Conservation (phyloP, 2,797 vertebrate genomes). For the Phataginus tricuspis region DNA sequence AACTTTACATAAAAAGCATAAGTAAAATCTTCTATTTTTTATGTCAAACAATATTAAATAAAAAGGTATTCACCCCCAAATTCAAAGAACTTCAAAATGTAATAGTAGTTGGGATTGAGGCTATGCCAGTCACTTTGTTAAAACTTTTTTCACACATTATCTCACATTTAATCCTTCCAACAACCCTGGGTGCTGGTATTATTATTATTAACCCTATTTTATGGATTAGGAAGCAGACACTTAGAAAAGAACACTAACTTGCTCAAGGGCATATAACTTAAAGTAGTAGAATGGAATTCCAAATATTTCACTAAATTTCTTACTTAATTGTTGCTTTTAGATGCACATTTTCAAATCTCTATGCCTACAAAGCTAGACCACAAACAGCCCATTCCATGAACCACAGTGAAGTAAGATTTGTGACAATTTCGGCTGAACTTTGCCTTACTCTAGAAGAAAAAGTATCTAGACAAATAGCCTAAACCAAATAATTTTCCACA, state of each 20-base stretch:
- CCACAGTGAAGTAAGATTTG: neutral
- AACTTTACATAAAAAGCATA: neutral
- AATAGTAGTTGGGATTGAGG: neutral
- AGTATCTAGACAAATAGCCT: constrained; percentile 6
- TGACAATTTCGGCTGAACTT: constrained; percentile 17
- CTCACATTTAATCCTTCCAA: constrained; percentile 39
- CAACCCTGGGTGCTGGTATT: neutral
- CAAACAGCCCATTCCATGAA: neutral
- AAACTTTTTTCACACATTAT: neutral
- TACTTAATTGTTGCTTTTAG: neutral
- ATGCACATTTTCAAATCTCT: neutral
- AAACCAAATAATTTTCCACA: constrained; percentile 11
- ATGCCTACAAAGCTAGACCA: neutral
- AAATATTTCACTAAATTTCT: neutral
- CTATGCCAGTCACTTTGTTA: neutral
- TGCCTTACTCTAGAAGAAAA: constrained; percentile 41
- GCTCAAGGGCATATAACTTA: neutral
- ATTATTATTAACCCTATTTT: neutral
- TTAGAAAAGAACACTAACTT: neutral
- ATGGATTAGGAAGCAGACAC: neutral
- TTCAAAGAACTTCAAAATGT: neutral
- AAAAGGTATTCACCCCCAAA: neutral
- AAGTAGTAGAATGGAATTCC: neutral
- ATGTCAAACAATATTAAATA: neutral
- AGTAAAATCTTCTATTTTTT: neutral